Conservation (phyloP, 2,888 invertebrate species). For the Lithophane semibrunnea region DNA sequence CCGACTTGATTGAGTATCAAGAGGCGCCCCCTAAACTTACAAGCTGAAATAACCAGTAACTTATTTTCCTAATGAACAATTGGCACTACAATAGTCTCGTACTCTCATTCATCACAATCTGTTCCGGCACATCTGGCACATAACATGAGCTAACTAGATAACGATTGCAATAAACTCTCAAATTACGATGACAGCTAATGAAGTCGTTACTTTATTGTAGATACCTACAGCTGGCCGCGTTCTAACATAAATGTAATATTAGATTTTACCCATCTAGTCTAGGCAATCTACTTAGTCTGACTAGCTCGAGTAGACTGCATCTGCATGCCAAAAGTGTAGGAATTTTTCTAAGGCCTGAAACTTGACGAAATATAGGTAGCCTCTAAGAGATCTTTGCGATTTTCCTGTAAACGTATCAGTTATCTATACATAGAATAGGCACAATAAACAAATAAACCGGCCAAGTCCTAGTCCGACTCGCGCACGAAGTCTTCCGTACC, state of each 20-base stretch:
- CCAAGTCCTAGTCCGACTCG: too few species aligned
- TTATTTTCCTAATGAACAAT: not conserved
- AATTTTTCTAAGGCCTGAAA: not conserved
- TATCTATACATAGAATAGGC: too few species aligned
- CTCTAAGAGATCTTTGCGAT: too few species aligned
- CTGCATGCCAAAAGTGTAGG: too few species aligned
- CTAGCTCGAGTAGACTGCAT: not conserved
- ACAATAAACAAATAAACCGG: too few species aligned
- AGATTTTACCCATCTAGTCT: not conserved
- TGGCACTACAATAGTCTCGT: too few species aligned
- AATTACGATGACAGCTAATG: slow-evolving; percentile 14
- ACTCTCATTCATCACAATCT: slow-evolving; percentile 2
- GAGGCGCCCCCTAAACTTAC: not conserved
- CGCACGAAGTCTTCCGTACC: too few species aligned
- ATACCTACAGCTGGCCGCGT: not conserved
- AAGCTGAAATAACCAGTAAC: not conserved
- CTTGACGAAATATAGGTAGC: not conserved
- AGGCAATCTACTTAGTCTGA: not conserved
- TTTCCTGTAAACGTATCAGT: too few species aligned
- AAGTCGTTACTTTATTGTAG: not conserved
- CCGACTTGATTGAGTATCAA: not conserved
- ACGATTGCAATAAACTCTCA: slow-evolving; percentile 8
- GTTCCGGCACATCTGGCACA: not conserved
- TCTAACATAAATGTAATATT: not conserved
- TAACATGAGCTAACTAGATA: not conserved